Conservation (phyloP, 2,797 vertebrate species). For the Salarias fasciatus region DNA sequence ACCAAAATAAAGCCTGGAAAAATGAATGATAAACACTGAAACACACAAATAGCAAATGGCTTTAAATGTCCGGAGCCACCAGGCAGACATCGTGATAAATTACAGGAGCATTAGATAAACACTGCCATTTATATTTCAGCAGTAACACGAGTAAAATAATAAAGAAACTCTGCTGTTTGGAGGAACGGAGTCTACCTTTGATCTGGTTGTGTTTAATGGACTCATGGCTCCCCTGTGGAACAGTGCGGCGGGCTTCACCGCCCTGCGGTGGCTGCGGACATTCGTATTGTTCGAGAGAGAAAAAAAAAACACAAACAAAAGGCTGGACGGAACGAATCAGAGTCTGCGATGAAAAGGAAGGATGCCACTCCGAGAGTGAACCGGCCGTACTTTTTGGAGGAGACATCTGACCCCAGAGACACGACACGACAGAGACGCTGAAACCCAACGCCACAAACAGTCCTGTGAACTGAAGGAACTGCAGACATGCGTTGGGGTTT, state of each 20-base stretch:
- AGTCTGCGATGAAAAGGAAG: conserved; percentile 41
- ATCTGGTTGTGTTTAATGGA: conserved; percentile 49
- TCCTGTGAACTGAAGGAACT: conserved; percentile 16
- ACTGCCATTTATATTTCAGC: conserved; percentile 44
- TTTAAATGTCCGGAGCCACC: conserved; percentile 29
- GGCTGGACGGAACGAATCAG: conserved; percentile 47
- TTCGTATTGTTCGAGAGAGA: conserved; percentile 31
- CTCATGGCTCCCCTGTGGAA: conserved; percentile 39
- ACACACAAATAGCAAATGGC: conserved; percentile 39
- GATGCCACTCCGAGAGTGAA: conserved; percentile 12
- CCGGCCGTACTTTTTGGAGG: conserved; percentile 16
- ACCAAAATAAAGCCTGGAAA: conserved; percentile 23
- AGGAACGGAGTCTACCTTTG: conserved; percentile 50
- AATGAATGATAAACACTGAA: conserved; percentile 39
- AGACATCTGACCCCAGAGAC: conserved; percentile 33
- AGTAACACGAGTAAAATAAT: conserved; percentile 41
- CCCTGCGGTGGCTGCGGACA: conserved; percentile 40
- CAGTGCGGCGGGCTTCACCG: conserved; percentile 46
- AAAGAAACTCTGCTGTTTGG: conserved; percentile 42
- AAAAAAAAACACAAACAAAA: conserved; percentile 48
- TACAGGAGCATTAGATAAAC: conserved; percentile 41
- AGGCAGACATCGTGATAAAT: conserved; percentile 41
- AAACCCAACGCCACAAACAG: conserved; percentile 27
- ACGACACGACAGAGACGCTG: conserved; percentile 25
- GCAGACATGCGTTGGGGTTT: conserved; percentile 41